Evolutionary conservation across 2,888 invertebrate genomes (phyloP), one percentile per base, ranked within the genome.

Genomic region (Aleiodes testaceus): DNA sequence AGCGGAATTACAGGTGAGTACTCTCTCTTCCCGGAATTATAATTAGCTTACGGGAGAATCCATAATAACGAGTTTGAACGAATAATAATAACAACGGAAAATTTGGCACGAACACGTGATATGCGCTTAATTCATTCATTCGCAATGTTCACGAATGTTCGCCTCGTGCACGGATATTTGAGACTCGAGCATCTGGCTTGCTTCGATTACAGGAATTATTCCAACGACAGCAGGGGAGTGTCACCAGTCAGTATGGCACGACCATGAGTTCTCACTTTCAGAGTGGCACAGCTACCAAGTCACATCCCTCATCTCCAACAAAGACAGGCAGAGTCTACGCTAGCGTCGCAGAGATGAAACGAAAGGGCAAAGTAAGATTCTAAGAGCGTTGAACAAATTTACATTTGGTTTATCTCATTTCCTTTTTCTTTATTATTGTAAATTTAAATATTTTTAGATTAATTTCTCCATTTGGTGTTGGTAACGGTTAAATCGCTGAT

Each of bases 321-420:
- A 91, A 91, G 79, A 89, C 91, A 63, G 89, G 89, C 44, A 89
- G 93, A 73, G 96, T 97, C 47, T 97, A 97, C 88, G 95, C 96
- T 53, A 97, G 97, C 84, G 97, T 97, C 52, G 95, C 97, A 0
- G 97, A 97, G 87, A 97, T 97, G 97, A 97, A 97, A 88, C 91
- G 97, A 69, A 93, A 94, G 87, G 93, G 91, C 78, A 93, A 92
- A 90, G 92, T 92, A 88, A 88, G 85, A 79, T 69, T 70, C 66
- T 63, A 64, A 45, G 59, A 59, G 55, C 63, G 73, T 73, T 69
- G 30, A 50, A 61, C 9, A 22, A 42, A 18, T 44, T 47, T 65
- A 22, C 50, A 22, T 14, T 52, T 47, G 1, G 9, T 59, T 66
- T 52, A 22, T 45, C 53, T 61, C 47, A 26, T 26, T 30, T 66